Evolutionary conservation across 2,888 invertebrate genomes (phyloP).

Genomic region (Drosophila quinaria): DNA sequence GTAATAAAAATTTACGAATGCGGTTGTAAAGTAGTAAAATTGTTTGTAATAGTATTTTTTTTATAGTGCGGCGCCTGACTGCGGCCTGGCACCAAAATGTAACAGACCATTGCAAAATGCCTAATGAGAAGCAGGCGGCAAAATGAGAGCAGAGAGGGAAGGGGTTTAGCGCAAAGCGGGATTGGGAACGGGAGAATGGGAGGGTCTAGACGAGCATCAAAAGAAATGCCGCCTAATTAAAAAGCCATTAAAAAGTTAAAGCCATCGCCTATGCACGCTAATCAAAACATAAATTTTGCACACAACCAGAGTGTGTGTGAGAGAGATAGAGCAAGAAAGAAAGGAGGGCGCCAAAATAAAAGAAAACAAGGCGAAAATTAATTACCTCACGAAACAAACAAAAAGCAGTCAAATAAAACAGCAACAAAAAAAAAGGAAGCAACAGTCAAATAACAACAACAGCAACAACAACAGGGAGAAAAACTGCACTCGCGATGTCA

Average conservation of each 20-base stretch:
- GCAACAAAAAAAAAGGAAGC: constrained; percentile 16
- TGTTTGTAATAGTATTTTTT: constrained; percentile 31
- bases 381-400: constrained; percentile 70
- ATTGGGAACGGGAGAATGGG: background rate
- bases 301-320: background rate
- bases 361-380: constrained; percentile 69
- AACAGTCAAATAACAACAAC: constrained; percentile 34
- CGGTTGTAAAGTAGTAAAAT: constrained; percentile 69
- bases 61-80: constrained; percentile 36
- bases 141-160: background rate
- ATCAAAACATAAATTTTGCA: constrained; percentile 74
- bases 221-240: constrained; percentile 72
- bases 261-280: constrained; percentile 66
- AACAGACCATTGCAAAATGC: constrained; percentile 57
- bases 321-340: constrained; percentile 8
- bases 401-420: constrained; percentile 27
- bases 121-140: constrained; percentile 30
- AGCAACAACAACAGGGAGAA: constrained; percentile 46
- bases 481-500: constrained; percentile 46
- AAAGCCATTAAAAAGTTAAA: constrained; percentile 77
- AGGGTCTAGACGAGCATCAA: constrained; percentile 62
- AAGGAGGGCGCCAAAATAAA: constrained; percentile 13
- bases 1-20: constrained; percentile 70
- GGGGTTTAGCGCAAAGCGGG: background rate
- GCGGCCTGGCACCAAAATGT: constrained; percentile 38